Evolutionary conservation across 2,888 invertebrate genomes (phyloP).

Genomic region (Drosophila atroscutellata): DNA sequence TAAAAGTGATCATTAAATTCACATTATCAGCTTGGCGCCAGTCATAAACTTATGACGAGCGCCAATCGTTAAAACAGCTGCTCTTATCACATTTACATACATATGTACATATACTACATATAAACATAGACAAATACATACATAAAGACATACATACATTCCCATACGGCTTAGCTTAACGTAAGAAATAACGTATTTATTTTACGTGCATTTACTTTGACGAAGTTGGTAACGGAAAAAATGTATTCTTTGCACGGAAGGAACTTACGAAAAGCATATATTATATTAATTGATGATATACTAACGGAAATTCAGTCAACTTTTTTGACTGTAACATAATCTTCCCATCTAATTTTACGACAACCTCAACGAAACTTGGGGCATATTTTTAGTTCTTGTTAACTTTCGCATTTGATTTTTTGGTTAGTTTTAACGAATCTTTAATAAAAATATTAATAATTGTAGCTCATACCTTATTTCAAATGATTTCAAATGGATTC

Average conservation of each 20-base stretch:
- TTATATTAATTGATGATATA: not conserved
- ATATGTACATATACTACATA: not conserved
- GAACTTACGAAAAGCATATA: not conserved
- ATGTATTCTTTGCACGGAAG: not conserved
- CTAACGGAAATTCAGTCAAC: not conserved
- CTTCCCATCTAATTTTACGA: not conserved
- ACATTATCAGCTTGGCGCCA: slow-evolving; percentile 79
- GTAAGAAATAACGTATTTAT: slow-evolving; percentile 7
- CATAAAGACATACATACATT: not conserved
- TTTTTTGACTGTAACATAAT: not conserved
- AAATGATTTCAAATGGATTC: not conserved
- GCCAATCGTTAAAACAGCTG: slow-evolving; percentile 56
- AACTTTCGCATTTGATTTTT: not conserved
- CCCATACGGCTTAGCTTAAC: slow-evolving; percentile 18
- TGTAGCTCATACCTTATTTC: not conserved
- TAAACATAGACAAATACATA: not conserved
- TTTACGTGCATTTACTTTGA: not conserved
- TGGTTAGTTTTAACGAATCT: not conserved
- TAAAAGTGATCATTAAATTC: slow-evolving; percentile 68
- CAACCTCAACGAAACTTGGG: not conserved
- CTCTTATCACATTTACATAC: slow-evolving; percentile 50
- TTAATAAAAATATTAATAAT: not conserved
- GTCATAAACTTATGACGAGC: slow-evolving; percentile 75
- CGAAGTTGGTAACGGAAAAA: not conserved
- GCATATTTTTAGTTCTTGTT: not conserved